phyloP scores from a whole-genome alignment of 2,797 vertebrate genomes.

The Anguilla marmorata region DNA sequence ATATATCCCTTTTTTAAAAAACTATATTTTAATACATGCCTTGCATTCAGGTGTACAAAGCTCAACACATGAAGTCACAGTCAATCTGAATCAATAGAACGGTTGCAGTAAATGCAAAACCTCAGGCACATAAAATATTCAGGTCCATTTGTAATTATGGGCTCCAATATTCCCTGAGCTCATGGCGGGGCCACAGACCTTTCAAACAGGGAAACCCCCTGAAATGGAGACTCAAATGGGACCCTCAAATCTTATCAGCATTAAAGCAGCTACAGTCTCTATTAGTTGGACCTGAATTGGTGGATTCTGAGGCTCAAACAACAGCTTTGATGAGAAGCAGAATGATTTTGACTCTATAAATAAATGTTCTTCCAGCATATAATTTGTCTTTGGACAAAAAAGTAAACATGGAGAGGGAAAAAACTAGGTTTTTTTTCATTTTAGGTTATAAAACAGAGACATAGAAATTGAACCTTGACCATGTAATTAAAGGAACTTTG shows the following conservation, averaged over 20 bases:
- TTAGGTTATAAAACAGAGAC: slow-evolving; percentile 49
- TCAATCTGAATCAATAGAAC: neutral
- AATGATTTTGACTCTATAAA: neutral
- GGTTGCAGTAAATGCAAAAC: neutral
- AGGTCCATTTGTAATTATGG: neutral
- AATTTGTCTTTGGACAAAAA: neutral
- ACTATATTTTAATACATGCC: neutral
- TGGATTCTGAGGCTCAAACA: neutral
- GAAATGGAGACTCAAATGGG: too few species aligned
- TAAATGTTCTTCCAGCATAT: neutral
- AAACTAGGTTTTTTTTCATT: neutral
- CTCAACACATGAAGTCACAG: neutral
- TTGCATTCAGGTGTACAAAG: neutral
- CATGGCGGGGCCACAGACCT: too few species aligned
- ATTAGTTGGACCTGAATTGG: neutral
- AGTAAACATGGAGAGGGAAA: neutral
- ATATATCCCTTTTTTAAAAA: neutral
- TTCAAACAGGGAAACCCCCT: too few species aligned
- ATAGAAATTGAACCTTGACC: slow-evolving; percentile 61
- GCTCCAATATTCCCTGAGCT: too few species aligned
- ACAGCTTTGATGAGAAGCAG: neutral
- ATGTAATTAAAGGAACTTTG: slow-evolving; percentile 20
- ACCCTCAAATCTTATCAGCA: neutral
- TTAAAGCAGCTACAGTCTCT: neutral
- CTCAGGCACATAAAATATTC: neutral